These are phyloP conservation scores for Porites evermanni DNA, from an alignment of 92 coral and sea anemone genomes.

Conservation along the genomic window DNA sequence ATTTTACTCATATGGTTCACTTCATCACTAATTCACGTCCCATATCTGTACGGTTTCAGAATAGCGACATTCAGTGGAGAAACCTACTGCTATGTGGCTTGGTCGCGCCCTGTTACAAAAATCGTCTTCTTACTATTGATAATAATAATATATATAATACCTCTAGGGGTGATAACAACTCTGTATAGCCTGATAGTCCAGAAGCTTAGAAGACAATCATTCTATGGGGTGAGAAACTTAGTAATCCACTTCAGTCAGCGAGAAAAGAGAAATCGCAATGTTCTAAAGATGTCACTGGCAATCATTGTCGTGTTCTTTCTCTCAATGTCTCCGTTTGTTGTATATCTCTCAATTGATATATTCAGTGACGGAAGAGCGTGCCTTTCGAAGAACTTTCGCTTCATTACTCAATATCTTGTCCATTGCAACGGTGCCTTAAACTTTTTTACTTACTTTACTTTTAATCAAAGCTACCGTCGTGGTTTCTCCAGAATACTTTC, in stretches of 20 bases:
- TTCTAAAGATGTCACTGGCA: conserved; percentile 63
- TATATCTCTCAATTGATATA: conserved; percentile 49
- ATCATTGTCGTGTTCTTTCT: conserved; percentile 70
- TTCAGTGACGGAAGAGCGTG: conserved; percentile 39
- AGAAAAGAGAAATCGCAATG: conserved; percentile 56
- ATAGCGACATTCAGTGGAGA: conserved; percentile 30
- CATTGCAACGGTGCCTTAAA: conserved; percentile 67
- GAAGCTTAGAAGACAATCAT: conserved; percentile 49
- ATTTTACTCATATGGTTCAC: conserved; percentile 60
- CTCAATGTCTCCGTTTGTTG: conserved; percentile 73
- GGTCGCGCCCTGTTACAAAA: conserved; percentile 64
- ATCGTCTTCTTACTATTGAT: conserved; percentile 56
- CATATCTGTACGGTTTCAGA: conserved; percentile 71
- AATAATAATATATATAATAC: conserved; percentile 58
- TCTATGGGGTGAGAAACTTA: conserved; percentile 59
- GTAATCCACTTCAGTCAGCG: conserved; percentile 50
- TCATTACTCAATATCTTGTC: conserved; percentile 65
- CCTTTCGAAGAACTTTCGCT: conserved; percentile 64
- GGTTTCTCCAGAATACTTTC: conserved; percentile 35
- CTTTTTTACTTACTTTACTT: conserved; percentile 69
- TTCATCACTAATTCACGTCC: conserved; percentile 55
- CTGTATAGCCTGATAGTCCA: conserved; percentile 62
- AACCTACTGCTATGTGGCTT: conserved; percentile 57
- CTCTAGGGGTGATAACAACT: conserved; percentile 45
- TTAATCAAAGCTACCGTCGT: conserved; percentile 66